Percentiles rank a stretch among this genome's conserved stretches.
These are phyloP conservation scores for Cardinalis cardinalis DNA, from an alignment of 2,113 vertebrate species.

Conservation along the genomic window DNA sequence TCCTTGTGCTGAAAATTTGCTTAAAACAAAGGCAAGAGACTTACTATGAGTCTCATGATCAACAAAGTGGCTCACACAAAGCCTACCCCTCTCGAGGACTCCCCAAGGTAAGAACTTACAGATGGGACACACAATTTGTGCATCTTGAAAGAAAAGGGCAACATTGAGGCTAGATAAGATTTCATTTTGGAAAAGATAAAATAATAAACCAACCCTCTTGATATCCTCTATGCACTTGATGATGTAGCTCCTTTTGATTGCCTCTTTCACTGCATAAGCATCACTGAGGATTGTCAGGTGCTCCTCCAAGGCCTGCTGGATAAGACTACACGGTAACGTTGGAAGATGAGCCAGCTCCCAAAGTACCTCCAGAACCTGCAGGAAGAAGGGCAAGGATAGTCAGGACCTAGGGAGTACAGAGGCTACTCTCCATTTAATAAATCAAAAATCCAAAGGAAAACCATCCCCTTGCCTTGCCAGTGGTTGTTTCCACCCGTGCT, in stretches of 20 bases:
- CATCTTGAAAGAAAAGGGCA: slow-evolving; percentile 35
- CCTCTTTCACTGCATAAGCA: slow-evolving; percentile 96
- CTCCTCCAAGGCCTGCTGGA: slow-evolving; percentile 95
- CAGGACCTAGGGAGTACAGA: background rate
- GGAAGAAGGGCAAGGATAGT: background rate
- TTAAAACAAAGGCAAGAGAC: slow-evolving; percentile 69
- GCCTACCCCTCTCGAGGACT: slow-evolving; percentile 35
- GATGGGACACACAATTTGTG: slow-evolving; percentile 2
- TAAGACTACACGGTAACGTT: slow-evolving; percentile 86
- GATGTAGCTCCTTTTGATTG: slow-evolving; percentile 93
- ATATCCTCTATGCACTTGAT: slow-evolving; percentile 99
- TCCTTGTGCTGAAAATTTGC: slow-evolving; percentile 76
- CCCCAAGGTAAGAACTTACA: slow-evolving; percentile 59
- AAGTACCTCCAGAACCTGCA: slow-evolving; percentile 92
- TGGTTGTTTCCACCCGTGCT: slow-evolving; percentile 91
- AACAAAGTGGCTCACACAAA: slow-evolving; percentile 54
- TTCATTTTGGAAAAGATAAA: slow-evolving; percentile 9
- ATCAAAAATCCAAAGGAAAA: background rate
- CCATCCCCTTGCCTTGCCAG: slow-evolving; percentile 84
- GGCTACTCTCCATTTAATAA: background rate
- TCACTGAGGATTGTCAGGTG: slow-evolving; percentile 96
- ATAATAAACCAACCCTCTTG: slow-evolving; percentile 85
- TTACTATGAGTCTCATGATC: slow-evolving; percentile 57
- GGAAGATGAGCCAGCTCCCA: slow-evolving; percentile 98
- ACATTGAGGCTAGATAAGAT: background rate